Evolutionary conservation across 2,888 invertebrate species (phyloP), one percentile per base, ranked within the genome.

Genomic region (Teleogryllus oceanicus): DNA sequence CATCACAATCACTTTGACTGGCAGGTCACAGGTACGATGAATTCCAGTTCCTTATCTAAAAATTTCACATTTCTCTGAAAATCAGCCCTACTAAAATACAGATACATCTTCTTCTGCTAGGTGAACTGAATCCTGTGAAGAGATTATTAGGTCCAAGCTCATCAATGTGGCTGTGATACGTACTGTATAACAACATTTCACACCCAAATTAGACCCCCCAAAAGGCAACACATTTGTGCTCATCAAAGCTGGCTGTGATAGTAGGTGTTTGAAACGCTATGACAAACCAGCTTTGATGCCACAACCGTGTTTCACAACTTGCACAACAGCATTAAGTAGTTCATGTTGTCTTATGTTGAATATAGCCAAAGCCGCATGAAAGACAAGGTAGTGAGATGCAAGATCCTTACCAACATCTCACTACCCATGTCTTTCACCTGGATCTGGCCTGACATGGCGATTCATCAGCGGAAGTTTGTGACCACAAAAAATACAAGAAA

Each of bases 91-190:
- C 8, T 37, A 8, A 37, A 37, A 37, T 37, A 37, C 78, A 37
- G 37, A 78, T 78, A 37, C 21, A 78, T 81, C 74, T n/a, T 50
- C 49, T 78, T 18, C 21, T n/a, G 75, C 20, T n/a, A 75, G 74
- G 16, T 50, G 76, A 49, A 21, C 62, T 20, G 50, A 50, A 75
- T 21, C 76, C 74, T 75, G 51, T 18, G 21, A 51, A 77, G 37
- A 74, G n/a, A 78, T 74, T 75, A 49, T 79, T 75, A 81, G 89
- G 89, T 91, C 92, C 92, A 90, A 93, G 92, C 92, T 94, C 94
- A 94, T 95, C 96, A 96, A 96, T 96, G 94, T 95, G 96, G 96
- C 96, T 96, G 96, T 96, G 96, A 96, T 96, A 96, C 94, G 96
- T 92, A 86, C 86, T 84, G 84, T 86, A 87, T 87, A 88, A 84